These are phyloP conservation scores for Typhlichthys subterraneus DNA, from an alignment of 2,797 vertebrate species.

Conservation along the genomic window DNA sequence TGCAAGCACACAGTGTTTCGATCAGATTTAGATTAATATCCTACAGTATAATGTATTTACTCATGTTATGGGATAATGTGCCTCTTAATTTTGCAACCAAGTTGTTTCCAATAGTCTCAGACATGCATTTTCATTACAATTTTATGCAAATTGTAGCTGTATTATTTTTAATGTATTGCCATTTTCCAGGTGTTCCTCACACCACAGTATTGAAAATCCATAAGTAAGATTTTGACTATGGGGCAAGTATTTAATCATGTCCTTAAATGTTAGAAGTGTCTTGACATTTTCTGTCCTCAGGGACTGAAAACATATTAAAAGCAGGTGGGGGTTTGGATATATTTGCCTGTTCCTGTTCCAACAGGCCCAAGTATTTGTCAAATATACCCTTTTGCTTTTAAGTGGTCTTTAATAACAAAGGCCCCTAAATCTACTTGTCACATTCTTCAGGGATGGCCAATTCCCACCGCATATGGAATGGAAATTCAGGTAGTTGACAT, in stretches of 20 bases:
- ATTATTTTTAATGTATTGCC: constrained; percentile 10
- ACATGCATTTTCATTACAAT: neutral
- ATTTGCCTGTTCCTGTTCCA: constrained; percentile 54
- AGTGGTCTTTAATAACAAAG: constrained; percentile 63
- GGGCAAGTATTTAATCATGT: constrained; percentile 32
- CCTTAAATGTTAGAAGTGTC: constrained; percentile 36
- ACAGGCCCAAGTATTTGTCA: constrained; percentile 69
- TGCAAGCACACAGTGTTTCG: constrained; percentile 12
- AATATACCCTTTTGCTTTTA: constrained; percentile 42
- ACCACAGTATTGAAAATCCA: neutral
- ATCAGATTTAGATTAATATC: neutral
- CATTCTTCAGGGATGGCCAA: constrained; percentile 52
- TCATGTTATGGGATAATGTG: neutral
- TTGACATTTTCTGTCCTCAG: constrained; percentile 48
- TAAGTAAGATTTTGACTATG: constrained; percentile 8
- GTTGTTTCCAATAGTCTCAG: neutral
- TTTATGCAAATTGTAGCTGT: neutral
- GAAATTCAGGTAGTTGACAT: constrained; percentile 16
- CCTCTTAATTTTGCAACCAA: neutral
- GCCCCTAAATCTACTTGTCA: constrained; percentile 58
- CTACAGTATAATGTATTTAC: neutral
- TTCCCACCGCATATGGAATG: constrained; percentile 17
- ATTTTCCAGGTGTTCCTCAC: constrained; percentile 39
- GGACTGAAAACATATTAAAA: constrained; percentile 19
- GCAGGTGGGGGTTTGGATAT: constrained; percentile 33